phyloP scores from a whole-genome alignment of 2,113 vertebrate genomes.

The Symphodus melops region DNA sequence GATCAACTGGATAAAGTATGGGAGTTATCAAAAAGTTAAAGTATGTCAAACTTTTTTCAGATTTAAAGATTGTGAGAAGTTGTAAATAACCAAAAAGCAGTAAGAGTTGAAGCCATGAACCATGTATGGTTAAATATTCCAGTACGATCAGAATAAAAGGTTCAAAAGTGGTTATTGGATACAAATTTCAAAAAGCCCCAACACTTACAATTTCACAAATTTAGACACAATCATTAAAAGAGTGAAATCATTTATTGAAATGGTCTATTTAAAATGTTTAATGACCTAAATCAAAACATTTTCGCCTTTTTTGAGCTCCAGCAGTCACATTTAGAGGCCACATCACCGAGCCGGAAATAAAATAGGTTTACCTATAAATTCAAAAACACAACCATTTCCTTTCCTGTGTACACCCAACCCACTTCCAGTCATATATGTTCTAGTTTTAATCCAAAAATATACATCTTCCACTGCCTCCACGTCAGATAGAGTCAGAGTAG shows the following conservation, averaged over 20 bases:
- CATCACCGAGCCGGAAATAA: constrained; percentile 36
- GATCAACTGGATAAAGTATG: too few species aligned
- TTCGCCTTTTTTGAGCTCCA: not conserved
- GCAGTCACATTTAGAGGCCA: not conserved
- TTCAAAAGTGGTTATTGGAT: not conserved
- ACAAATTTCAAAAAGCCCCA: not conserved
- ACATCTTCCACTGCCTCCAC: too few species aligned
- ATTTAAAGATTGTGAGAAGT: too few species aligned
- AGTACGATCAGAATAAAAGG: not conserved
- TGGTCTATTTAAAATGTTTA: too few species aligned
- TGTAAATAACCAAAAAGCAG: not conserved
- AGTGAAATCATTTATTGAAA: too few species aligned
- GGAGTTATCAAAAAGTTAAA: too few species aligned
- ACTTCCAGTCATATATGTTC: not conserved
- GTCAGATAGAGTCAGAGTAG: not conserved
- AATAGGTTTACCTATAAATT: not conserved
- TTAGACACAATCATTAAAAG: too few species aligned
- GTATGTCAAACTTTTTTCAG: too few species aligned
- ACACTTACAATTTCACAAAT: not conserved
- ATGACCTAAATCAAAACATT: not conserved
- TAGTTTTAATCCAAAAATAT: not conserved
- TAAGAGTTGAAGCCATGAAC: not conserved
- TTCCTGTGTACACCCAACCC: not conserved
- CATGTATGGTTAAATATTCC: not conserved
- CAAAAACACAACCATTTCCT: not conserved